Base-by-base conservation (phyloP, 2,888 invertebrate species). In the Allygus modestus region DNA sequence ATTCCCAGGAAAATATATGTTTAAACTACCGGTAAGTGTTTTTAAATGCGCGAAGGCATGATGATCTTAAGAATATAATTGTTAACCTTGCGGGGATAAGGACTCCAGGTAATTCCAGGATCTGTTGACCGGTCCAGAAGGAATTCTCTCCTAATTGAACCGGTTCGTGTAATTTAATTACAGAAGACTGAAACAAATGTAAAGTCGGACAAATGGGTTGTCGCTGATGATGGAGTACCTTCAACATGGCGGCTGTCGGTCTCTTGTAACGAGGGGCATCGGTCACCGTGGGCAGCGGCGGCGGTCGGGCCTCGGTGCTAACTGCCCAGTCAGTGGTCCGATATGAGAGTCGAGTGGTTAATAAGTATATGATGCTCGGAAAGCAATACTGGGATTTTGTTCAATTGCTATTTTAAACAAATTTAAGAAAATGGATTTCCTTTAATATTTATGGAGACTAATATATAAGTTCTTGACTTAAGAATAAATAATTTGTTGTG, bases 131-230 rank as follows among this genome's bases (percentile, higher is more conserved):
- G 71, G 41, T 41, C 41, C 71, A 41, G 71, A 41, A 41, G 71
- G 37, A 71, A 51, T 46, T 43, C 26, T 77, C 77, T 28, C 73
- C 46, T 77, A 77, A 77, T 77, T 51, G 77, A 43, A 77, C 41
- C 77, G 41, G 28, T 43, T 77, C 77, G 5, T 77, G 77, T 77
- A 77, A 77, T 77, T 43, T 51, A 77, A 77, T 77, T 77, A 77
- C 77, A 41, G 51, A 43, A 43, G 77, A 46, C 77, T 51, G 77
- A 77, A 46, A 51, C 77, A 77, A 77, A 77, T 77, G 77, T 77
- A 77, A 65, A 77, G 77, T 46, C 51, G 77, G 77, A 77, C 77
- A 77, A 77, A 77, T 77, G 77, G 51, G 77, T 77, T 77, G 77
- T 77, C 77, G 46, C 41, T 46, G 37, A 77, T 77, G 77, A 77